Evolutionary conservation across 2,888 invertebrate genomes (phyloP), one percentile per base, ranked within the genome.

Genomic region (Noctua comes): DNA sequence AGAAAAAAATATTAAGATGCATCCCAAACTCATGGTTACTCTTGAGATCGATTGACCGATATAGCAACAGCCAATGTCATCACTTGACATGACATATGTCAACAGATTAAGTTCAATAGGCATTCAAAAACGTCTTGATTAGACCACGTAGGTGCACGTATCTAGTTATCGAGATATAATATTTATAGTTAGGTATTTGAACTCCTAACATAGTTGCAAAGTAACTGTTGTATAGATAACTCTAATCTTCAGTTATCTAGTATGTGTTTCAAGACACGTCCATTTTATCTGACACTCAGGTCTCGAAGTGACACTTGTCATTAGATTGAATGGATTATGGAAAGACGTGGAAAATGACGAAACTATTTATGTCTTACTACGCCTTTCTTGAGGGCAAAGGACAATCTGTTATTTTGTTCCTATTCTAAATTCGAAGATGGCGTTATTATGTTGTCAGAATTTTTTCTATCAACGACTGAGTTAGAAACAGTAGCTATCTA

Each of bases 281-380:
- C 65, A 1, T 54, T 27, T 90, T 91, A 91, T 91, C 91, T 85
- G 84, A 81, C 79, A 80, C 68, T 72, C 7, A 31, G 70, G 83
- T 71, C 59, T 70, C 36, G 0, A 62, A 18, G 27, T 79, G 83
- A 46, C 82, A 83, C 71, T 75, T 83, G 73, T 54, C 62, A 43
- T 71, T 72, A 48, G 70, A 82, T 83, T 24, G 62, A 21, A 7
- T 0, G 68, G 82, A 78, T 82, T 83, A 83, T 48, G 31, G 51
- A 16, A n/a, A 21, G 7, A 59, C 46, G n/a, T 21, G 36, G 18
- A 13, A 21, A 68, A 36, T 68, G 48, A 71, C 64, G 51, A 59
- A 69, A 59, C 8, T 10, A 36, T 27, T 57, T 10, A 31, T 57
- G 64, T 21, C 6, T 7, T 57, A 40, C 13, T 46, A 21, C 21